phyloP scores from a whole-genome alignment of 2,888 invertebrate species.

The Bombyx huttoni region DNA sequence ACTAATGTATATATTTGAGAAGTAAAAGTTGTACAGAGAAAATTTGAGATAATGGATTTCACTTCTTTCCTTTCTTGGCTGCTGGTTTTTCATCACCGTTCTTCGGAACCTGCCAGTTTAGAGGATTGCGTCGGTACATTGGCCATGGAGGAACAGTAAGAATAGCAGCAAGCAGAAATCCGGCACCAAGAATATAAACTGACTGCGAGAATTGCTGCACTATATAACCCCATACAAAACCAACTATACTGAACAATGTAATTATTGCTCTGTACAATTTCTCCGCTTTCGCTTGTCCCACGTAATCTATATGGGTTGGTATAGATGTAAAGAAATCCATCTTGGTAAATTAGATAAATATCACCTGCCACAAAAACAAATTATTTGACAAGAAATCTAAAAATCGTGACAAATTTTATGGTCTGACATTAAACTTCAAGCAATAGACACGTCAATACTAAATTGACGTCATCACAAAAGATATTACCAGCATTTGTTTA shows the following conservation, averaged over 20 bases:
- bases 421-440: too few relatives aligned
- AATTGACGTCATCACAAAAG: too few relatives aligned
- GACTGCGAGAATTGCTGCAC: constrained; percentile 97
- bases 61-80: constrained; percentile 71
- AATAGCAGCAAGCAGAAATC: constrained; percentile 88
- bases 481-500: not conserved
- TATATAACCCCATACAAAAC: constrained; percentile 92
- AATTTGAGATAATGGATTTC: constrained; percentile 11
- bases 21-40: constrained; percentile 2
- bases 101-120: constrained; percentile 89
- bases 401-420: too few relatives aligned
- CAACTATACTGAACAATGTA: constrained; percentile 90
- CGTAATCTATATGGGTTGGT: constrained; percentile 80
- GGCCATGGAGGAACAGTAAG: constrained; percentile 97
- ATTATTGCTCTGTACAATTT: constrained; percentile 91
- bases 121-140: constrained; percentile 88
- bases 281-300: constrained; percentile 92
- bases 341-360: constrained; percentile 7
- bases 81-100: constrained; percentile 54
- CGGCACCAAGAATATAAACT: constrained; percentile 92
- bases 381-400: not conserved
- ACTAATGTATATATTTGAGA: constrained; percentile 21
- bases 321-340: constrained; percentile 66
- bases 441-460: not conserved
- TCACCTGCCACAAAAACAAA: constrained; percentile 13